Evolutionary conservation across 2,113 vertebrate genomes (phyloP).

Genomic region (Cyanistes caeruleus): DNA sequence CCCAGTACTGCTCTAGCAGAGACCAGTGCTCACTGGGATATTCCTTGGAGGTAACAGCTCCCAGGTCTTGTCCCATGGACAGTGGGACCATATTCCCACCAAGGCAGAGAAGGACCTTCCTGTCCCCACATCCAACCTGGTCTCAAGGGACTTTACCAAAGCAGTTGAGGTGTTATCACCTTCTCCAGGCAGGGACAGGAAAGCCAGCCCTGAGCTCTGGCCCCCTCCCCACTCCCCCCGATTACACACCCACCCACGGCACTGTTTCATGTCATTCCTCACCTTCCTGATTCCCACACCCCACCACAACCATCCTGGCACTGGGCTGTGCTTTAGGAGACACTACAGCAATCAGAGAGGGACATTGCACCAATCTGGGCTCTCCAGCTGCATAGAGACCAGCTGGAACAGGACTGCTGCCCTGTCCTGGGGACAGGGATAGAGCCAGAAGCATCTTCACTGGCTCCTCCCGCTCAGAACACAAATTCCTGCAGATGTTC

Average conservation of each 20-base stretch:
- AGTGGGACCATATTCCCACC: not conserved
- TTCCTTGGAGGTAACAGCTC: not conserved
- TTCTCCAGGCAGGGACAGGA: not conserved
- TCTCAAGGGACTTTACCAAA: not conserved
- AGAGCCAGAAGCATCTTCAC: not conserved
- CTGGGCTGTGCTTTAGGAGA: not conserved
- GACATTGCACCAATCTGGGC: rapidly evolving
- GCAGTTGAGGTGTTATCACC: not conserved
- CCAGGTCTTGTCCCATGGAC: not conserved
- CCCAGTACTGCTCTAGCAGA: not conserved
- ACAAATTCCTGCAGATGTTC: not conserved
- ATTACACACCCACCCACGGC: rapidly evolving
- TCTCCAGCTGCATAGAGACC: not conserved
- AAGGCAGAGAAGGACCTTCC: not conserved
- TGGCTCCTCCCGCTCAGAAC: not conserved
- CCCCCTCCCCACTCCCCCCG: rapidly evolving
- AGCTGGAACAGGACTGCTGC: rapidly evolving
- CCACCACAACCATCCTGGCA: not conserved
- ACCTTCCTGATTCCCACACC: not conserved
- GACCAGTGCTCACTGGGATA: not conserved
- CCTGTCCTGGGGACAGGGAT: not conserved
- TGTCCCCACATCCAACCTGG: not conserved
- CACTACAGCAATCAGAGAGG: not conserved
- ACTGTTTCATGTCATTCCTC: not conserved
- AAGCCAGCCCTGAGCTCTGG: not conserved